Conservation (phyloP, 1,140 invertebrate genomes). For the Drosophila oshimai region DNA sequence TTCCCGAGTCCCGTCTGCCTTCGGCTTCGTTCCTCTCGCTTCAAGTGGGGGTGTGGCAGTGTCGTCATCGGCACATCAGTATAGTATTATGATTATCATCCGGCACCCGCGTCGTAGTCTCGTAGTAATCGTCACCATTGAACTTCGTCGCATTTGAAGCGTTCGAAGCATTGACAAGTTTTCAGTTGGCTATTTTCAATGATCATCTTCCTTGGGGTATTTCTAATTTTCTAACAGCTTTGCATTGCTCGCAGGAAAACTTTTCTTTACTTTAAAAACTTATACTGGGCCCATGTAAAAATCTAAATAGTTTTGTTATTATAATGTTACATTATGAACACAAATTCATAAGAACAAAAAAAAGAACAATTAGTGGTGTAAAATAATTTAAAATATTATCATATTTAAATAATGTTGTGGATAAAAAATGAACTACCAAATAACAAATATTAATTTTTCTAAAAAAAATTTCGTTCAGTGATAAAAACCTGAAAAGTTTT, state of each 20-base stretch:
- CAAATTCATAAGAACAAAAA: too few species aligned
- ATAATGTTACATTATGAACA: too few species aligned
- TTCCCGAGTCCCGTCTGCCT: neutral
- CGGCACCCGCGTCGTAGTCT: neutral
- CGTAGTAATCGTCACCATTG: conserved; percentile 3
- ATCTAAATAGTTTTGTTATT: too few species aligned
- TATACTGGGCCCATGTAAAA: neutral
- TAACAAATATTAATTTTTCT: too few species aligned
- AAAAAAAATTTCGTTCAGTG: too few species aligned
- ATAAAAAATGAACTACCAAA: too few species aligned
- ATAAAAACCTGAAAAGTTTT: too few species aligned
- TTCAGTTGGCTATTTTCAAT: neutral
- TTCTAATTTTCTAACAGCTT: neutral
- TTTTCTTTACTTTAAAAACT: too few species aligned
- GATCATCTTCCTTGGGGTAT: neutral
- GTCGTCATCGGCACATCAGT: conserved; percentile 49
- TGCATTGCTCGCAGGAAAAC: too few species aligned
- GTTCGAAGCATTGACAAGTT: conserved; percentile 55
- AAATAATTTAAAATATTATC: too few species aligned
- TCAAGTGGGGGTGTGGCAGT: conserved; percentile 44
- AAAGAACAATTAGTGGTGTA: too few species aligned
- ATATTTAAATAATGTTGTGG: too few species aligned
- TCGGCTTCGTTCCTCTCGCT: neutral
- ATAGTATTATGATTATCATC: conserved; percentile 9
- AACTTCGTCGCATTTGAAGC: conserved; percentile 38